Base-by-base conservation (phyloP, 2,888 invertebrate genomes). In the Steinernema hermaphroditum region DNA sequence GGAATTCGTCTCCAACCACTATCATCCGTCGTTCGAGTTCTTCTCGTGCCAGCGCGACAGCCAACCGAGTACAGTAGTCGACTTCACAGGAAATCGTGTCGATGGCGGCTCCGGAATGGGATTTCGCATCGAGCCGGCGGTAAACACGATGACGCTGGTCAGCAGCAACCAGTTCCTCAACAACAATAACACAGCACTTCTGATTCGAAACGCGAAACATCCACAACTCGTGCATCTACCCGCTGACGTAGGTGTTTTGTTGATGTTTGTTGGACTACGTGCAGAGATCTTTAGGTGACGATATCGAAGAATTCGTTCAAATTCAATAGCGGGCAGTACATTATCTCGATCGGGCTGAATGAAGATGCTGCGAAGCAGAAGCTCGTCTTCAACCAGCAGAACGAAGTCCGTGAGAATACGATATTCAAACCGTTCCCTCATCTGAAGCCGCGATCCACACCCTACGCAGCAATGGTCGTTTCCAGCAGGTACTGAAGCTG, bases 391-490 rank as follows among this genome's bases (percentile, higher is more conserved):
- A 82, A 82, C 76, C 85, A 85, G 62, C 86, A 86, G 74, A 86
- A 86, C 74, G 86, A 86, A 76, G 80, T 85, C 29, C 90, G 91
- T 77, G 91, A 93, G 74, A 98, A 98, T 88, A 91, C 90, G 81
- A 92, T 96, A 14, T 90, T 90, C 22, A 94, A 96, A 87, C 92
- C 94, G 0, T 96, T 93, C 87, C 90, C 91, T 0, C 90, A 91
- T 80, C 88, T 97, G 50, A 92, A 92, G 82, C 94, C 97, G 0
- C 90, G 98, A 82, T 94, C 93, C 76, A 90, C 93, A 79, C 96
- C 96, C 0, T 93, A 96, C 0, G 97, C 96, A 0, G 92, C 94
- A 0, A 90, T 97, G 44, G 94, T 96, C 0, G 90, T 97, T 24
- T 93, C 94, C 0, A 84, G 84, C 76, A 81, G 80, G 78, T 79